Evolutionary conservation across 35 echinoderm and acorn worm species (phyloP).

Genomic region (Amphiura filiformis): DNA sequence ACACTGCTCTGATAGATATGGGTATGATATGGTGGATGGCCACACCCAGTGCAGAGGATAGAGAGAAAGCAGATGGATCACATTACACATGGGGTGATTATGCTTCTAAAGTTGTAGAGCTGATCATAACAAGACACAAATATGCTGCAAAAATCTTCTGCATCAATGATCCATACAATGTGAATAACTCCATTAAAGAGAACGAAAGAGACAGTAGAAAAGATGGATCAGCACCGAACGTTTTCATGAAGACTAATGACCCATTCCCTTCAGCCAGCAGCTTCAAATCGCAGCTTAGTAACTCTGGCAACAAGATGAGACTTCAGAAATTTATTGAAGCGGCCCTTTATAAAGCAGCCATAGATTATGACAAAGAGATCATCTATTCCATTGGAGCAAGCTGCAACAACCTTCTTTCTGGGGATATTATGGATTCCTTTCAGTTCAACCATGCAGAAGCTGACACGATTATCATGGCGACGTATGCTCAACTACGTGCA

Average conservation of each 20-base stretch:
- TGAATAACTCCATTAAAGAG: no score
- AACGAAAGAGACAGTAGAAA: no score
- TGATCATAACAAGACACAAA: slow-evolving; percentile 21
- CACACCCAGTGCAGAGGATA: slow-evolving; percentile 37
- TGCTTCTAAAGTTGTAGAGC: slow-evolving; percentile 1
- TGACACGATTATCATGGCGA: slow-evolving; percentile 18
- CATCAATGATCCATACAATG: no score
- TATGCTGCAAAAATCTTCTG: neutral
- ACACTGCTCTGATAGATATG: slow-evolving; percentile 15
- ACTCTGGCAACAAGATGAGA: no score
- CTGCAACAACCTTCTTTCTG: neutral
- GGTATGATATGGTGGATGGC: slow-evolving; percentile 29
- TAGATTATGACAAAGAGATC: neutral
- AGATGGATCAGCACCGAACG: no score
- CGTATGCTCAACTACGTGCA: neutral
- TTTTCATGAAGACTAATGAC: no score
- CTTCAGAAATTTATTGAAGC: no score
- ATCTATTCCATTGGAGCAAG: slow-evolving; percentile 16
- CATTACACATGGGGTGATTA: slow-evolving; percentile 41
- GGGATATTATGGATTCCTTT: neutral
- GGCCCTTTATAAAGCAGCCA: no score
- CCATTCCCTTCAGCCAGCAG: no score
- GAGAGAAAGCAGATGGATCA: slow-evolving; percentile 32
- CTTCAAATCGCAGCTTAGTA: no score
- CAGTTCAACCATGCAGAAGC: slow-evolving; percentile 29